Evolutionary conservation across 2,888 invertebrate genomes (phyloP).

Genomic region (Amiota communis): DNA sequence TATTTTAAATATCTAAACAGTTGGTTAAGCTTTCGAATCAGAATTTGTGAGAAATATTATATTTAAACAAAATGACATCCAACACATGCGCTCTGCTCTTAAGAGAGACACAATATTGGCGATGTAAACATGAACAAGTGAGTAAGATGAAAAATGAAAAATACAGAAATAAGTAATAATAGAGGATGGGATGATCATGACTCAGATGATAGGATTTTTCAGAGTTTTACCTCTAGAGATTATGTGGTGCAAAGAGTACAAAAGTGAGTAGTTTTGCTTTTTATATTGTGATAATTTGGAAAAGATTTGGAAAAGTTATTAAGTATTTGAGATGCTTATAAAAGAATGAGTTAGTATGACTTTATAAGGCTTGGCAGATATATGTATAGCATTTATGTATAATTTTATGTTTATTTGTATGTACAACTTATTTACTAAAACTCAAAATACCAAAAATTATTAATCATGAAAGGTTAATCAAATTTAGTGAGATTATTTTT

Average conservation of each 20-base stretch:
- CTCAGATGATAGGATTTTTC: neutral
- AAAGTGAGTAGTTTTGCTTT: conserved; percentile 51
- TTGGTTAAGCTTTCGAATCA: neutral
- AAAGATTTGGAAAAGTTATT: conserved; percentile 16
- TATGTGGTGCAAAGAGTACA: conserved; percentile 33
- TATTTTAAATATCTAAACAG: neutral
- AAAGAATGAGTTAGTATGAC: conserved; percentile 44
- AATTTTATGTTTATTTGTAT: conserved; percentile 51
- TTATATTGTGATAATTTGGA: conserved; percentile 14
- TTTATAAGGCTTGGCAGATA: conserved; percentile 44
- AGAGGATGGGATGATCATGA: conserved; percentile 30
- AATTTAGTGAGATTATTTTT: conserved; percentile 63
- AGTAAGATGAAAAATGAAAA: conserved; percentile 32
- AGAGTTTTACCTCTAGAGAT: conserved; percentile 45
- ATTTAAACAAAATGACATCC: conserved; percentile 72
- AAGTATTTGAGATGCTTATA: conserved; percentile 39
- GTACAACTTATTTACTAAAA: conserved; percentile 67
- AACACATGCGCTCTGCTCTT: conserved; percentile 75
- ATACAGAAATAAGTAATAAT: neutral
- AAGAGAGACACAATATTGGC: conserved; percentile 72
- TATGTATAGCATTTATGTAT: conserved; percentile 54
- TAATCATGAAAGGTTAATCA: conserved; percentile 56
- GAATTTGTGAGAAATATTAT: conserved; percentile 38
- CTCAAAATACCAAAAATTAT: conserved; percentile 61
- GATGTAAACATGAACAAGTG: conserved; percentile 37